These are phyloP conservation scores for Clarias laeviceps DNA, from an alignment of 2,797 vertebrate species.

Conservation along the genomic window DNA sequence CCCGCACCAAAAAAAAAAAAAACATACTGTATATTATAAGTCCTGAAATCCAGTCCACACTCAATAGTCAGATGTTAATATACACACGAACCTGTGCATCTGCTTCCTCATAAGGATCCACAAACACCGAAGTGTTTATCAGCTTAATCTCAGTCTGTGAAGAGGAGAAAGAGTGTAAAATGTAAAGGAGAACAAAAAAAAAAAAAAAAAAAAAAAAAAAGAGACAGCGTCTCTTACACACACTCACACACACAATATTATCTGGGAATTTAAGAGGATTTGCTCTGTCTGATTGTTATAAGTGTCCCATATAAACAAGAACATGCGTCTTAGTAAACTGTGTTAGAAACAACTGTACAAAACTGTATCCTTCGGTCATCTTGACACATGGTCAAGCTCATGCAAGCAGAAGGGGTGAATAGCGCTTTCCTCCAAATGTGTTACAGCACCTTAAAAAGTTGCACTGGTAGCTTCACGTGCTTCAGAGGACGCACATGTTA, in stretches of 20 bases:
- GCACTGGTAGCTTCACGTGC: too few relatives aligned
- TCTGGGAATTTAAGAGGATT: constrained; percentile 25
- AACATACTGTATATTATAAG: not conserved
- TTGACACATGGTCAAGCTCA: not conserved
- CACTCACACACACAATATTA: constrained; percentile 20
- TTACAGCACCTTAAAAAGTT: too few relatives aligned
- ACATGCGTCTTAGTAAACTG: not conserved
- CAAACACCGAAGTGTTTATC: constrained; percentile 84
- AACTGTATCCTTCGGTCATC: not conserved
- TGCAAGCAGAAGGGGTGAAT: too few relatives aligned
- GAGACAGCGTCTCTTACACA: not conserved
- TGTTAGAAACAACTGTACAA: not conserved
- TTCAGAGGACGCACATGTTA: too few relatives aligned
- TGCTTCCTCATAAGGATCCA: constrained; percentile 95
- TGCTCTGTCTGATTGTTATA: not conserved
- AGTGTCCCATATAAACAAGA: constrained; percentile 29
- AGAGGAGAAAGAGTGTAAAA: constrained; percentile 8
- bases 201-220: not conserved
- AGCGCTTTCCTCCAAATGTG: too few relatives aligned
- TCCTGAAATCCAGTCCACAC: not conserved
- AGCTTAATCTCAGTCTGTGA: constrained; percentile 88
- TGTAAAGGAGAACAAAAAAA: not conserved
- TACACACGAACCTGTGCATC: constrained; percentile 84
- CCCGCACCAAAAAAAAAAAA: not conserved
- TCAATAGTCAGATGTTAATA: not conserved